A percentile compares a stretch with the other conserved stretches of the same genome.
Evolutionary conservation across 1,140 invertebrate genomes (phyloP).

Genomic region (Drosophila micromelanica): DNA sequence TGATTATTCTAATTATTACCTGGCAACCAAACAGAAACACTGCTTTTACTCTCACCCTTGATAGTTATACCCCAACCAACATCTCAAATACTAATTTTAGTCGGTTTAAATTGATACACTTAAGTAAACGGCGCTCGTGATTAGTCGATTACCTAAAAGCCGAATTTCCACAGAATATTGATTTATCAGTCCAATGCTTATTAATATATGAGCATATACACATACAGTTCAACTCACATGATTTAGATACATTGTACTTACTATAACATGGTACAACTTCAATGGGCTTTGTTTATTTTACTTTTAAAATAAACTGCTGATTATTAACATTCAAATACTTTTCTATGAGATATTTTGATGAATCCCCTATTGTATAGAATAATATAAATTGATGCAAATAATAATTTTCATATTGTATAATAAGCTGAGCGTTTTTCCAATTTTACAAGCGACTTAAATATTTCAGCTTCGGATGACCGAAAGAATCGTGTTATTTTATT

Average conservation of each 20-base stretch:
- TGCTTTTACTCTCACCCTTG: background rate
- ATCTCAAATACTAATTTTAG: background rate
- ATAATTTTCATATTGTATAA: constrained; percentile 38
- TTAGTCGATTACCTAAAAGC: too few species aligned
- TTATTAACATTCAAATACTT: background rate
- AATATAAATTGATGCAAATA: constrained; percentile 27
- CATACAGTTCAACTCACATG: background rate
- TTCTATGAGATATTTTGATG: constrained; percentile 3
- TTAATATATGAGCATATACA: too few species aligned
- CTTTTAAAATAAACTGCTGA: background rate
- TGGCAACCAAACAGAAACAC: background rate
- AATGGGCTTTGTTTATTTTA: background rate
- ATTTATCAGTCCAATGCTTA: too few species aligned
- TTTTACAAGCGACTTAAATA: constrained; percentile 45
- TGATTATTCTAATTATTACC: background rate
- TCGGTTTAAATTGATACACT: background rate
- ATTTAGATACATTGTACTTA: constrained; percentile 17
- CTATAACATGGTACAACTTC: background rate
- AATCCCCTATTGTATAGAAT: constrained; percentile 12
- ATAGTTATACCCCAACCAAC: background rate
- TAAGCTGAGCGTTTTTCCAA: constrained; percentile 40
- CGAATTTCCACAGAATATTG: too few species aligned
- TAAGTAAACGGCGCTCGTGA: background rate
- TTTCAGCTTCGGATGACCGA: constrained; percentile 36
- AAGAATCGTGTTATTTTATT: constrained; percentile 41